Evolutionary conservation across 2,113 vertebrate species (phyloP).

Genomic region (Sinocyclocheilus anshuiensis): DNA sequence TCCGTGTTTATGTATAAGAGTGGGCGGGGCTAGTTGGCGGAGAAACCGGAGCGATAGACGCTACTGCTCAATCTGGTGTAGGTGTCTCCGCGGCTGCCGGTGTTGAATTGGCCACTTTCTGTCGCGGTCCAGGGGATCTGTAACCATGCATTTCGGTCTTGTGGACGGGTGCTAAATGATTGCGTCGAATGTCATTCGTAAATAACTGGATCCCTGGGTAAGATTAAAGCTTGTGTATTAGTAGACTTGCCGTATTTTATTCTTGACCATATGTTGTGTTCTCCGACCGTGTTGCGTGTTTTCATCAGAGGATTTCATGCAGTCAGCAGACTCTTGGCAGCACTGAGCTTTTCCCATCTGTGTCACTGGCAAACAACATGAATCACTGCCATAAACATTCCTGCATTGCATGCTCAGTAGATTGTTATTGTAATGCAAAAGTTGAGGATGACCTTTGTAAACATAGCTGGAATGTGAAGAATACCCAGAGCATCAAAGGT

Average conservation of each 20-base stretch:
- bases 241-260: constrained; percentile 24
- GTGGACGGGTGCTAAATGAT: constrained; percentile 45
- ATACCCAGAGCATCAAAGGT: background rate
- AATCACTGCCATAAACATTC: background rate
- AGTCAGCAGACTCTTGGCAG: constrained; percentile 33
- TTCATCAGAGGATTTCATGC: constrained; percentile 40
- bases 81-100: constrained; percentile 35
- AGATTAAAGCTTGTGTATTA: constrained; percentile 39
- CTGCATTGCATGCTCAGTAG: background rate
- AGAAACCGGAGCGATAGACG: constrained; percentile 50
- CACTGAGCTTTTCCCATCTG: constrained; percentile 24
- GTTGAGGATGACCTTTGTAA: background rate
- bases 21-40: constrained; percentile 44
- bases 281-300: constrained; percentile 30
- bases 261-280: constrained; percentile 42
- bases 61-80: constrained; percentile 49
- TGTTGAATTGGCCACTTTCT: constrained; percentile 48
- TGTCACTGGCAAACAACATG: background rate
- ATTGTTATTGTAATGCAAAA: constrained; percentile 22
- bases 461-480: background rate
- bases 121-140: constrained; percentile 48
- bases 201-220: constrained; percentile 54
- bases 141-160: constrained; percentile 56
- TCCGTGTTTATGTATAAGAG: constrained; percentile 54
- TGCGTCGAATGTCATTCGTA: constrained; percentile 47